A percentile compares a stretch with the other conserved stretches of the same genome.
phyloP scores from a whole-genome alignment of 2,113 vertebrate genomes.

The Myxocyprinus asiaticus region DNA sequence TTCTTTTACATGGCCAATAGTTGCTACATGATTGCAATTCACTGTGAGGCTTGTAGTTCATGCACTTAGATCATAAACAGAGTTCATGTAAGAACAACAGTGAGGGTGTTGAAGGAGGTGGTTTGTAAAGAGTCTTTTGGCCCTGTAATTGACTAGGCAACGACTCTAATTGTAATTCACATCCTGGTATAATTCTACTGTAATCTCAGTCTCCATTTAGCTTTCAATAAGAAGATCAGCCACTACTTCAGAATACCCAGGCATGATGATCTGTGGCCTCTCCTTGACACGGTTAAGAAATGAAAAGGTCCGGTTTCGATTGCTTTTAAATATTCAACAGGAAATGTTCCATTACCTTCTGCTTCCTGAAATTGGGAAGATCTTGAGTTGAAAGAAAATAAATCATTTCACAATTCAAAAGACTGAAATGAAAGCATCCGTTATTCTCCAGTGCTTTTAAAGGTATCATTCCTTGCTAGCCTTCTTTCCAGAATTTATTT shows the following conservation, averaged over 20 bases:
- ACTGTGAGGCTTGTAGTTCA: slow-evolving; percentile 46
- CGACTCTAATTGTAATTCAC: slow-evolving; percentile 9
- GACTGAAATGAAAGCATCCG: neutral
- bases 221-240: neutral
- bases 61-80: slow-evolving; percentile 34
- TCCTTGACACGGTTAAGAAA: neutral
- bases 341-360: neutral
- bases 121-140: neutral
- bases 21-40: slow-evolving; percentile 37
- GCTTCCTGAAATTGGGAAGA: neutral
- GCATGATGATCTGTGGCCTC: neutral
- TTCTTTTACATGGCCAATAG: slow-evolving; percentile 26
- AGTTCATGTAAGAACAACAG: slow-evolving; percentile 17
- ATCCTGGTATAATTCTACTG: slow-evolving; percentile 3
- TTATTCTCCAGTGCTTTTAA: neutral
- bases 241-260: neutral
- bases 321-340: neutral
- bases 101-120: slow-evolving; percentile 1
- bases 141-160: neutral
- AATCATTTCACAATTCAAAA: slow-evolving; percentile 2
- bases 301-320: neutral
- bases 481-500: too few relatives aligned
- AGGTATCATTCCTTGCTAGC: too few relatives aligned
- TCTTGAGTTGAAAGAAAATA: slow-evolving; percentile 15
- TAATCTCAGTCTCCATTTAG: neutral